These are phyloP conservation scores for Slavum lentiscoides DNA, from an alignment of 2,888 invertebrate species.

Conservation along the genomic window DNA sequence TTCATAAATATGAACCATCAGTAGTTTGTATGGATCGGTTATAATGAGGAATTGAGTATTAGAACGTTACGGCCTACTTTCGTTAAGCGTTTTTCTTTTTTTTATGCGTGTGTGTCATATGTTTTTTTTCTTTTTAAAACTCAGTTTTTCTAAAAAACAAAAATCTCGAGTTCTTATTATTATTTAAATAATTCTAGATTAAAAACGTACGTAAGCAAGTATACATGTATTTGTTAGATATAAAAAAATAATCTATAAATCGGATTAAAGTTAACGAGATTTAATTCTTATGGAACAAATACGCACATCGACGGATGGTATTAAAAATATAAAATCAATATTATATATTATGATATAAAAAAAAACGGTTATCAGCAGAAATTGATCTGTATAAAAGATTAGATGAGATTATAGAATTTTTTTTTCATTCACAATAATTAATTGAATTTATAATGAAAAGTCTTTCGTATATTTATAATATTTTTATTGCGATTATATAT, in stretches of 20 bases:
- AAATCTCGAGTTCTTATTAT: not conserved
- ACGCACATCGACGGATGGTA: not conserved
- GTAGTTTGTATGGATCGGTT: slow-evolving; percentile 28
- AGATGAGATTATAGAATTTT: no score
- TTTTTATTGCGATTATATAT: no score
- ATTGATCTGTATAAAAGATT: no score
- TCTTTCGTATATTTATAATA: no score
- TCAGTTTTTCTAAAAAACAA: not conserved
- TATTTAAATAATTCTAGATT: not conserved
- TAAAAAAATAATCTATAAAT: not conserved
- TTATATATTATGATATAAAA: not conserved
- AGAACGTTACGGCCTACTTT: slow-evolving; percentile 33
- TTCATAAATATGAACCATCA: slow-evolving; percentile 24
- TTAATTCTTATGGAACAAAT: not conserved
- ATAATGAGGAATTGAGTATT: slow-evolving; percentile 15
- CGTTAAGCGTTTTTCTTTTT: not conserved
- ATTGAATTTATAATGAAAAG: no score
- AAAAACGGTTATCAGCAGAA: no score
- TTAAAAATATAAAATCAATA: not conserved
- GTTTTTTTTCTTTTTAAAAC: not conserved
- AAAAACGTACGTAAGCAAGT: not conserved
- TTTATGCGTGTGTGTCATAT: not conserved
- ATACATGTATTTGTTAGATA: not conserved
- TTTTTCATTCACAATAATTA: no score
- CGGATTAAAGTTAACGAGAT: slow-evolving; percentile 10